A percentile compares a stretch with the other conserved stretches of the same genome.
These are phyloP conservation scores for Corythoichthys haematopterus DNA, from an alignment of 2,113 vertebrate genomes.

Conservation along the genomic window DNA sequence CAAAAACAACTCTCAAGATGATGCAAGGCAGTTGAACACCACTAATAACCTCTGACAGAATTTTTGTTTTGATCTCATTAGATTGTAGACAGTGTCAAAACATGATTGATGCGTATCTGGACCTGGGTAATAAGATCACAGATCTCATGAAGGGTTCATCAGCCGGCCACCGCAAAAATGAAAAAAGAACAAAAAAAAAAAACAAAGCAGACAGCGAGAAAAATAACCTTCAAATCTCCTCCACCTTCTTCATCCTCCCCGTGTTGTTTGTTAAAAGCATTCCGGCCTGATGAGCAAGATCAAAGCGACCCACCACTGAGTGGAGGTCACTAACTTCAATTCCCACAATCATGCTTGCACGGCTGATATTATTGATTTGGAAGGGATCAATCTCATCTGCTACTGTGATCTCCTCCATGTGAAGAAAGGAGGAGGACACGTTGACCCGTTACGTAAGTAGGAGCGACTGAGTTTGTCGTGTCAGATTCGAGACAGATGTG, in stretches of 20 bases:
- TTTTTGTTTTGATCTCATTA: slow-evolving; percentile 5
- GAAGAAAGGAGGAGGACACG: slow-evolving; percentile 41
- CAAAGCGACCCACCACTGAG: slow-evolving; percentile 47
- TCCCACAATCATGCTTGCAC: slow-evolving; percentile 32
- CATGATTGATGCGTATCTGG: no score
- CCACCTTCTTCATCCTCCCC: slow-evolving; percentile 18
- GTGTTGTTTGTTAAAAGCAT: slow-evolving; percentile 27
- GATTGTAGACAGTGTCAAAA: neutral
- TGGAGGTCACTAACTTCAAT: slow-evolving; percentile 50
- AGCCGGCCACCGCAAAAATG: slow-evolving; percentile 2
- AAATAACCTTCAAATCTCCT: slow-evolving; percentile 45
- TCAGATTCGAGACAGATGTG: slow-evolving; percentile 39
- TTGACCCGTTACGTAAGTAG: slow-evolving; percentile 45
- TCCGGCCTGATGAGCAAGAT: slow-evolving; percentile 52
- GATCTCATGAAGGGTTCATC: neutral
- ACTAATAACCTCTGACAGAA: neutral
- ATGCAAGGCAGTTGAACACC: neutral
- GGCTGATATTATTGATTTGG: slow-evolving; percentile 54
- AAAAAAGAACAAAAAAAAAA: neutral
- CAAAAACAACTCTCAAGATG: neutral
- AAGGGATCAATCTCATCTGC: slow-evolving; percentile 44
- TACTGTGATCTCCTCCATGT: slow-evolving; percentile 24
- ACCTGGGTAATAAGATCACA: neutral
- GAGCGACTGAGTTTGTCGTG: slow-evolving; percentile 15
- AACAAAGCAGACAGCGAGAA: slow-evolving; percentile 11